Evolutionary conservation across 2,797 vertebrate genomes (phyloP).

Genomic region (Myotis vivesi): DNA sequence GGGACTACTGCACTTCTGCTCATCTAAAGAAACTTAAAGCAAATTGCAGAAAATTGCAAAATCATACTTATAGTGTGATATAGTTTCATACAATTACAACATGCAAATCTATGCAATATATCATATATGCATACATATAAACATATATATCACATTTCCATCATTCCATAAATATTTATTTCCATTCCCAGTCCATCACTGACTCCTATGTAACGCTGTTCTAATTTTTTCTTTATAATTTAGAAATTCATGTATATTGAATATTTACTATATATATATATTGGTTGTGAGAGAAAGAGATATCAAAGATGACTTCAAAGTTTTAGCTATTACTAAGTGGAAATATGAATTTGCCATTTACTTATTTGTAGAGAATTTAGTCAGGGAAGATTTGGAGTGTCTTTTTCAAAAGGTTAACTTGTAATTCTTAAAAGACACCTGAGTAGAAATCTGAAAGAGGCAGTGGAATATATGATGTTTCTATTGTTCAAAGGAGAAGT

Average conservation of each 20-base stretch:
- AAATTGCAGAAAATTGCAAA: background rate
- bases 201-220: background rate
- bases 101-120: background rate
- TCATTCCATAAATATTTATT: background rate
- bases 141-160: background rate
- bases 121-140: background rate
- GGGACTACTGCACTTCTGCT: background rate
- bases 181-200: background rate
- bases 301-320: background rate
- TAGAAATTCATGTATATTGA: background rate
- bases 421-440: background rate
- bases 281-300: background rate
- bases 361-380: background rate
- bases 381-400: background rate
- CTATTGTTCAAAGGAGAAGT: background rate
- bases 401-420: background rate
- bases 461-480: accelerated
- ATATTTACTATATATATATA: background rate
- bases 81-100: background rate
- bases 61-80: background rate
- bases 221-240: background rate
- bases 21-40: background rate
- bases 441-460: background rate
- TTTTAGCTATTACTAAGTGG: background rate
- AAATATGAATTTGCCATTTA: background rate